These are phyloP conservation scores for Parasteatoda tepidariorum DNA, from an alignment of 1,140 invertebrate genomes.

Conservation along the genomic window DNA sequence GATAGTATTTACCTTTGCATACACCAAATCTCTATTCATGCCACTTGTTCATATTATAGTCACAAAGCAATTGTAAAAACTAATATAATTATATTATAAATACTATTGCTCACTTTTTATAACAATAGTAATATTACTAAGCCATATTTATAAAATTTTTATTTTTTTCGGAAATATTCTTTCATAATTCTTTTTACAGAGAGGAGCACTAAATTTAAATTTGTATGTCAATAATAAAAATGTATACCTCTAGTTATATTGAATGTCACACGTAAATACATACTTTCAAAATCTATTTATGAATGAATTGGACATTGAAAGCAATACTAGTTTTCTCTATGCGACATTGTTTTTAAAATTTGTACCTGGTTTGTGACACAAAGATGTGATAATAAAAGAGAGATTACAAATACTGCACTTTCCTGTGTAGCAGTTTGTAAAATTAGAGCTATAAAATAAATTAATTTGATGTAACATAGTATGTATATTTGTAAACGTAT, in stretches of 20 bases:
- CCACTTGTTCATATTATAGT: slow-evolving; percentile 21
- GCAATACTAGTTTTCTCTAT: slow-evolving; percentile 44
- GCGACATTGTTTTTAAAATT: slow-evolving; percentile 26
- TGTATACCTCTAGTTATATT: not conserved
- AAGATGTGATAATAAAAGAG: slow-evolving; percentile 45
- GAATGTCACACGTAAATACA: not conserved
- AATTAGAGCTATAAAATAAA: slow-evolving; percentile 5
- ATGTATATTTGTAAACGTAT: slow-evolving; percentile 56
- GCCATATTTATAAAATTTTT: not conserved
- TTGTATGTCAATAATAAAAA: not conserved
- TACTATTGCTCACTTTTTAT: slow-evolving; percentile 28
- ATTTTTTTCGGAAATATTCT: not conserved
- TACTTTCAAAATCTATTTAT: slow-evolving; percentile 1
- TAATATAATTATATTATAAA: not conserved
- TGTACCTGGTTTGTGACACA: slow-evolving; percentile 52
- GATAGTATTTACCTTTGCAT: not conserved
- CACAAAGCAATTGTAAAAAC: slow-evolving; percentile 3
- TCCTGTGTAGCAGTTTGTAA: slow-evolving; percentile 39
- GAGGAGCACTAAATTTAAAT: not conserved
- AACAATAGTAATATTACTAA: not conserved
- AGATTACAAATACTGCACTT: slow-evolving; percentile 46
- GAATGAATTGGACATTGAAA: slow-evolving; percentile 26
- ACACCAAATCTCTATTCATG: not conserved
- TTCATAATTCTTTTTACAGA: not conserved
- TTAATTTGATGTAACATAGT: slow-evolving; percentile 48